phyloP scores from a whole-genome alignment of 2,888 invertebrate genomes.

The Mythimna albipuncta region DNA sequence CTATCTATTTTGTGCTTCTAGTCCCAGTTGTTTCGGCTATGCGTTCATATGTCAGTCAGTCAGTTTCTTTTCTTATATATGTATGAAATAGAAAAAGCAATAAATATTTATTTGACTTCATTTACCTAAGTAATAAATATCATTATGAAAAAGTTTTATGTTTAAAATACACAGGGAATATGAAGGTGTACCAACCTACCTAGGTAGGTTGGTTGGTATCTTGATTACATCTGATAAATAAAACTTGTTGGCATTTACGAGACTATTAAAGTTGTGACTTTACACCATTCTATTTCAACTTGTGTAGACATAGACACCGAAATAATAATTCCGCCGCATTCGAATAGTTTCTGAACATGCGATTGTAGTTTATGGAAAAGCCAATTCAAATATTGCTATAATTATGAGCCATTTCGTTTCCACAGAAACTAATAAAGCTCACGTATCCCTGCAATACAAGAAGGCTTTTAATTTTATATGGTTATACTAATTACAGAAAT shows the following conservation, averaged over 20 bases:
- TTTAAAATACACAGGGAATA: neutral
- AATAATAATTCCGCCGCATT: slow-evolving; percentile 80
- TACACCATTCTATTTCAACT: slow-evolving; percentile 51
- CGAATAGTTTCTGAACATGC: slow-evolving; percentile 84
- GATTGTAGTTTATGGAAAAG: slow-evolving; percentile 83
- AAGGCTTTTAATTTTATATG: slow-evolving; percentile 72
- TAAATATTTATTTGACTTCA: neutral
- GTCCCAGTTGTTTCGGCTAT: too few relatives aligned
- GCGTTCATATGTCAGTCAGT: too few relatives aligned
- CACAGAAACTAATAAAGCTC: slow-evolving; percentile 82
- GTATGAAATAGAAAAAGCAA: neutral
- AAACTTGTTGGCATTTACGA: slow-evolving; percentile 37
- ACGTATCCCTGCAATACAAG: slow-evolving; percentile 77
- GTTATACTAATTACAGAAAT: slow-evolving; percentile 30
- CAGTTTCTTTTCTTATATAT: too few relatives aligned
- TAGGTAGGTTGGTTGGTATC: slow-evolving; percentile 7
- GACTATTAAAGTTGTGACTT: slow-evolving; percentile 40
- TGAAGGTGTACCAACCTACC: neutral
- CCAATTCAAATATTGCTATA: slow-evolving; percentile 86
- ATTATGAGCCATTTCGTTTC: slow-evolving; percentile 85
- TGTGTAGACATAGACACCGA: slow-evolving; percentile 71
- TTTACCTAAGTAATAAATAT: too few relatives aligned
- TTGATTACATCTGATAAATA: slow-evolving; percentile 41
- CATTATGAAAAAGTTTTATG: neutral
- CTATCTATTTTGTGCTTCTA: too few relatives aligned